Base-by-base conservation (phyloP, 2,888 invertebrate genomes). In the Orthosia gothica region DNA sequence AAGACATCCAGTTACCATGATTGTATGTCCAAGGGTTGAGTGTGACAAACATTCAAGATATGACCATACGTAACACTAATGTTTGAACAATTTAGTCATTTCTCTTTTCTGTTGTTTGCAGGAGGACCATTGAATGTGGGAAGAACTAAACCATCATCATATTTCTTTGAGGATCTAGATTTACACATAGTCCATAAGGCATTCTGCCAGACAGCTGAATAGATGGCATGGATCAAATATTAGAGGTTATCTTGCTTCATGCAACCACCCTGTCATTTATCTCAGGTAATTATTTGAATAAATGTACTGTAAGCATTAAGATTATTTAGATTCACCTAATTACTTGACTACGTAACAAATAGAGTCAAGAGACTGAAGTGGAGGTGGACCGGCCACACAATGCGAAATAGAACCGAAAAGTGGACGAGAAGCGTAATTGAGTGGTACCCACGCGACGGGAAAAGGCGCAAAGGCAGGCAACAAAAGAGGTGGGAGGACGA, bases 1-100 rank as follows among this genome's bases (percentile, higher is more conserved):
- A 96, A 94, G 94, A 95, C 91, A 82, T 93, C 76, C 87, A 80
- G 86, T 90, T 93, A 0, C 7, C 26, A 89, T 95, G 88, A 87
- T 88, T 87, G 84, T 83, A 91, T 88, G 89, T 95, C 94, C 90
- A 95, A 96, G 96, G 96, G 96, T 92, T 95, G 93, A 94, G 92
- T 94, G 95, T 93, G 65, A 96, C 95, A 96, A 78, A 78, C 32
- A 47, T 16, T 32, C 3, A 0, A n/a, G 5, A 18, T 32, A 52
- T 5, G 18, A 26, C 26, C 2, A 52, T 2, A 15, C 54, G 20
- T n/a, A 69, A 18, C 11, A 26, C 13, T 32, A 5, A 7, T 13
- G 16, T 47, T 52, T 52, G 15, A 32, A 26, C 47, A 63, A 40
- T 45, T 49, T 32, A 16, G 0, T 82, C 16, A 76, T 47, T 26